phyloP scores from a whole-genome alignment of 2,113 vertebrate species.

The Paramisgurnus dabryanus region DNA sequence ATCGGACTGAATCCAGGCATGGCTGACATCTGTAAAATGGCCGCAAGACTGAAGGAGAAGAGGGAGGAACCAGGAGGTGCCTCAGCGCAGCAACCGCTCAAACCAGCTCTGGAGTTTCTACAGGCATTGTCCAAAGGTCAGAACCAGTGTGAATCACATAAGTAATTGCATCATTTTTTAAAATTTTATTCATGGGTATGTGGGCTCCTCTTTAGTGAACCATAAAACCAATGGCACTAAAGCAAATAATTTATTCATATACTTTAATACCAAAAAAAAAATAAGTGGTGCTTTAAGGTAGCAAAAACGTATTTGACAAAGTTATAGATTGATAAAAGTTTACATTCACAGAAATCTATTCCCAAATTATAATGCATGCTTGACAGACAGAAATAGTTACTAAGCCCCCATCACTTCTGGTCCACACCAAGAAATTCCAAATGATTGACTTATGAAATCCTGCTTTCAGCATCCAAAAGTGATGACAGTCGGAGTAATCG shows the following conservation, averaged over 20 bases:
- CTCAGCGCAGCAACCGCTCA: slow-evolving; percentile 62
- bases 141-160: slow-evolving; percentile 8
- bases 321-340: too few relatives aligned
- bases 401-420: neutral
- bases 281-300: too few relatives aligned
- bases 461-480: slow-evolving; percentile 33
- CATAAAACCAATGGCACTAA: too few relatives aligned
- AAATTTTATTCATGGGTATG: too few relatives aligned
- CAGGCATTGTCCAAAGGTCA: slow-evolving; percentile 74
- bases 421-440: neutral
- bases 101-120: slow-evolving; percentile 78
- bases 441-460: neutral
- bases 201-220: too few relatives aligned
- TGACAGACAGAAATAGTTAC: too few relatives aligned
- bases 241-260: too few relatives aligned
- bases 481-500: slow-evolving; percentile 45
- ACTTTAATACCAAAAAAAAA: too few relatives aligned
- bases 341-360: too few relatives aligned
- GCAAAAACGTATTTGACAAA: too few relatives aligned
- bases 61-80: slow-evolving; percentile 43
- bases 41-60: slow-evolving; percentile 78
- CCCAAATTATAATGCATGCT: too few relatives aligned
- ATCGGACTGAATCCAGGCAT: slow-evolving; percentile 84
- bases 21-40: slow-evolving; percentile 79
- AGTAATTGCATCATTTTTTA: neutral